A percentile compares a stretch with the other conserved stretches of the same genome.
These are phyloP conservation scores for Hyles euphorbiae DNA, from an alignment of 1,140 invertebrate genomes.

Conservation along the genomic window DNA sequence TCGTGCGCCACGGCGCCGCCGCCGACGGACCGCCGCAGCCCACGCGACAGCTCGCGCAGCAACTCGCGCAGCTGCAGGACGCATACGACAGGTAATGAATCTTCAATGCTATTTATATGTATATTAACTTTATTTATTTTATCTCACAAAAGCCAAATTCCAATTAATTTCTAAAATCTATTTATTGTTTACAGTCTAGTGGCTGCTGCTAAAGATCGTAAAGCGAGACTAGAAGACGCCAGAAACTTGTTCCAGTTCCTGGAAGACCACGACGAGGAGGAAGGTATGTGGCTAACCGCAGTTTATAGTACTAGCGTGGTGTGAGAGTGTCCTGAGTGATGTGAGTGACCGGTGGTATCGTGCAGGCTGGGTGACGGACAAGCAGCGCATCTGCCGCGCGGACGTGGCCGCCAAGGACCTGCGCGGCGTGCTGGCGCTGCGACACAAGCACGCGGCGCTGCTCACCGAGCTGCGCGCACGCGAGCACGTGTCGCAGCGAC, in stretches of 20 bases:
- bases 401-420: constrained; percentile 96
- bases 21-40: constrained; percentile 69
- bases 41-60: constrained; percentile 82
- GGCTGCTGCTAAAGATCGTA: constrained; percentile 85
- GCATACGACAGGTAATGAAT: constrained; percentile 79
- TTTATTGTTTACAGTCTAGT: constrained; percentile 72
- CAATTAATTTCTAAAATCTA: too few relatives aligned
- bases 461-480: constrained; percentile 94
- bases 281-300: constrained; percentile 71
- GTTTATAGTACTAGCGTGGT: too few relatives aligned
- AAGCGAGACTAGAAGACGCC: constrained; percentile 91
- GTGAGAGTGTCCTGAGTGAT: too few relatives aligned
- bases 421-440: constrained; percentile 89
- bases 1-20: constrained; percentile 82
- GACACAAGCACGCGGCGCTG: constrained; percentile 96
- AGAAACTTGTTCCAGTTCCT: constrained; percentile 96
- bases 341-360: neutral
- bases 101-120: neutral
- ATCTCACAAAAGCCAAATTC: too few relatives aligned
- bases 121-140: too few relatives aligned
- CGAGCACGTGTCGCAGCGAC: constrained; percentile 59
- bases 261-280: constrained; percentile 95
- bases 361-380: constrained; percentile 92
- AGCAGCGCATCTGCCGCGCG: constrained; percentile 92
- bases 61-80: constrained; percentile 82